Conservation (phyloP, 2,888 invertebrate species). For the Nymphalis urticae region DNA sequence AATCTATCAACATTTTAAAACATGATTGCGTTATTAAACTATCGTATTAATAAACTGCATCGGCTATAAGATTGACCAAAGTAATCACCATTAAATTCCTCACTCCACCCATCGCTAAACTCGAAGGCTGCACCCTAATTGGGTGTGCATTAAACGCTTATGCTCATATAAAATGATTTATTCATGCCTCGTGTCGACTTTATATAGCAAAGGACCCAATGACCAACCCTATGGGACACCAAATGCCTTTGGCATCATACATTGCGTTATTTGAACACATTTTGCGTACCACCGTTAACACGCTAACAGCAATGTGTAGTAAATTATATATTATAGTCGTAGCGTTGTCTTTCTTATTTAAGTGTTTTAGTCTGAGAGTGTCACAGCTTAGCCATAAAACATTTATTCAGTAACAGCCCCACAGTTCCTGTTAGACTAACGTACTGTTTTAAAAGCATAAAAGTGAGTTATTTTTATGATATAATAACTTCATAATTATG, state of each 20-base stretch:
- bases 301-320: conserved; percentile 18
- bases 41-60: not conserved
- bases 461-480: conserved; percentile 14
- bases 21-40: not conserved
- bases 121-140: conserved; percentile 52
- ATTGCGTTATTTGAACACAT: conserved; percentile 13
- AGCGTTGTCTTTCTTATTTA: conserved; percentile 1
- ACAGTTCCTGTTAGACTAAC: conserved; percentile 11
- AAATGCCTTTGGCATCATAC: conserved; percentile 7
- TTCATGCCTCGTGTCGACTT: conserved; percentile 48
- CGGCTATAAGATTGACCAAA: conserved; percentile 8
- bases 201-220: conserved; percentile 29
- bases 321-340: not conserved
- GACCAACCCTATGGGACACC: conserved; percentile 25
- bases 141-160: conserved; percentile 65
- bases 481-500: not conserved
- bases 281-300: not conserved
- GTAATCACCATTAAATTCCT: conserved; percentile 35
- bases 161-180: conserved; percentile 69
- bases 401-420: conserved; percentile 29
- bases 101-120: conserved; percentile 20
- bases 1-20: too few relatives aligned
- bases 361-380: conserved; percentile 20
- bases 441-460: conserved; percentile 13
- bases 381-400: conserved; percentile 33